Percentiles rank a stretch among this genome's conserved stretches.
Conservation (phyloP, 92 coral and sea anemone genomes). For the Anthopleura xanthogrammica region DNA sequence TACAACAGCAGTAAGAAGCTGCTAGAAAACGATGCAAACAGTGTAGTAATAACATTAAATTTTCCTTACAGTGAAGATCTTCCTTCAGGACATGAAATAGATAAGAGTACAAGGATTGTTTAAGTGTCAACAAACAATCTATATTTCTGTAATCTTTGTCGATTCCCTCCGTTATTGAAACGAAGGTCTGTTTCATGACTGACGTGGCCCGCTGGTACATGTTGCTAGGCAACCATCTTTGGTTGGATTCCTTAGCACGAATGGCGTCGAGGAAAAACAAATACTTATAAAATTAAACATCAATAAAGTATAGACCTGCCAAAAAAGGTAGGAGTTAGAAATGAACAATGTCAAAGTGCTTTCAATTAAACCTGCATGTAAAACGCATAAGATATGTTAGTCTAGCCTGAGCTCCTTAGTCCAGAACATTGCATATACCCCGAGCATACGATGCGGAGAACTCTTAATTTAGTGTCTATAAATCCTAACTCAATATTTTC, state of each 20-base stretch:
- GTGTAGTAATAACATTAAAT: neutral
- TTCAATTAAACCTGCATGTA: neutral
- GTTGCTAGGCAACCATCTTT: neutral
- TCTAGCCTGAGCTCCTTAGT: neutral
- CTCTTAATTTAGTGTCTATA: too few species aligned
- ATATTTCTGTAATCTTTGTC: neutral
- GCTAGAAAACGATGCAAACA: neutral
- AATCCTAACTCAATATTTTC: too few species aligned
- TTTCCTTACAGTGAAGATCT: neutral
- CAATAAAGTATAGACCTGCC: neutral
- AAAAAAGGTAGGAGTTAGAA: neutral
- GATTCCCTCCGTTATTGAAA: neutral
- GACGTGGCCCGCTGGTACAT: neutral
- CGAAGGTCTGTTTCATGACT: neutral
- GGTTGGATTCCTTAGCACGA: neutral
- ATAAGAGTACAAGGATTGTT: too few species aligned
- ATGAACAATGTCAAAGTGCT: neutral
- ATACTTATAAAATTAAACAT: neutral
- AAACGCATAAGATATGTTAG: neutral
- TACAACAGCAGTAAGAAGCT: neutral
- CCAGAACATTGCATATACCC: too few species aligned
- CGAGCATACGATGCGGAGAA: too few species aligned
- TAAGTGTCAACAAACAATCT: neutral
- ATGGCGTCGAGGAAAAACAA: neutral
- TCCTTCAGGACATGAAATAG: neutral